Percentiles rank a stretch among this genome's conserved stretches.
phyloP scores from a whole-genome alignment of 2,113 vertebrate species.

The Panthera tigris region DNA sequence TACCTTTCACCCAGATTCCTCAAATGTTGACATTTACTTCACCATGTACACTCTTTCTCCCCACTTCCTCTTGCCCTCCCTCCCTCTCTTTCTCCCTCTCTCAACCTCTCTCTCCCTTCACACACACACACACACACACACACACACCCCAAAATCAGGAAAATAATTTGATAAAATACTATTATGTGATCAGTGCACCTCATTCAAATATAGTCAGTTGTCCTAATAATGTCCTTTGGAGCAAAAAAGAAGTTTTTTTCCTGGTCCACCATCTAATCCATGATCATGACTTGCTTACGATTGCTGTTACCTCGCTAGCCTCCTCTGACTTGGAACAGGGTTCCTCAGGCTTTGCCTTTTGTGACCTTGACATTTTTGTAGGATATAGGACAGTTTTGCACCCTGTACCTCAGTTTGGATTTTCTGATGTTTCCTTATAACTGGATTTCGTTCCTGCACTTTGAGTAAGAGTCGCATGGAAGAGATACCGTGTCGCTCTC shows the following conservation, averaged over 20 bases:
- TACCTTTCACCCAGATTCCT: not conserved
- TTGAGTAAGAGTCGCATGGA: not conserved
- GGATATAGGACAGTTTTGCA: not conserved
- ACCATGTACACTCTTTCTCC: not conserved
- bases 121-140: no score
- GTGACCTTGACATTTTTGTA: not conserved
- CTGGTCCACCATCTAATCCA: accelerated
- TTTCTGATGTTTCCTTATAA: not conserved
- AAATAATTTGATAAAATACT: not conserved
- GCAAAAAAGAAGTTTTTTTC: not conserved
- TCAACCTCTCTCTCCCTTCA: not conserved
- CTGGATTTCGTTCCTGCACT: not conserved
- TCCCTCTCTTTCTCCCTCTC: not conserved
- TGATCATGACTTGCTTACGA: not conserved
- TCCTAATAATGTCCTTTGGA: not conserved
- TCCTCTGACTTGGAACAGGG: not conserved
- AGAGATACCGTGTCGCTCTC: not conserved
- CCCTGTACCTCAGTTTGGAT: not conserved
- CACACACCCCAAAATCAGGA: not conserved
- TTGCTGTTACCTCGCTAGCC: not conserved
- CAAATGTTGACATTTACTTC: not conserved
- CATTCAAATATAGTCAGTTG: not conserved
- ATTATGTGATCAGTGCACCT: not conserved
- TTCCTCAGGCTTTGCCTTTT: not conserved
- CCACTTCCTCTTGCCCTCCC: not conserved